A percentile compares a stretch with the other conserved stretches of the same genome.
These are phyloP conservation scores for Corvus moneduloides DNA, from an alignment of 2,113 vertebrate species.

Conservation along the genomic window DNA sequence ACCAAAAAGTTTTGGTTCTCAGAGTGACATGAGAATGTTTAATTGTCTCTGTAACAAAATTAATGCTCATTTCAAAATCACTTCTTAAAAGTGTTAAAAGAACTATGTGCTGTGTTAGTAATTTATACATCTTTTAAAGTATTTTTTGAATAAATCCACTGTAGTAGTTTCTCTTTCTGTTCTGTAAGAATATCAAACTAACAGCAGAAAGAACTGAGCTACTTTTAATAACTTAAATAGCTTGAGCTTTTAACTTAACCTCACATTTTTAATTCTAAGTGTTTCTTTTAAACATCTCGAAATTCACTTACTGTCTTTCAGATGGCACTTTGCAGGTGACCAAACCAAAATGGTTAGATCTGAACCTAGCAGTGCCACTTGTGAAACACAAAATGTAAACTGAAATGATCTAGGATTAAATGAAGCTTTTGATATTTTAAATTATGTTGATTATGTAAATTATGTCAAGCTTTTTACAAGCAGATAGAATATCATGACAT, in stretches of 20 bases:
- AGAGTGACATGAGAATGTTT: neutral
- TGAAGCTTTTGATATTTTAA: neutral
- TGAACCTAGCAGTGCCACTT: neutral
- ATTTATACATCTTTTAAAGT: neutral
- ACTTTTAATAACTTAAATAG: neutral
- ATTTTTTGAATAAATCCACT: neutral
- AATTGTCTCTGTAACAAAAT: neutral
- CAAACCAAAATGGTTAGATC: neutral
- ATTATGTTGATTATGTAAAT: neutral
- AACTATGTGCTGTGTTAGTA: neutral
- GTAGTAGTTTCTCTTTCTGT: neutral
- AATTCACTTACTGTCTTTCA: neutral
- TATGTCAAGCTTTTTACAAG: neutral
- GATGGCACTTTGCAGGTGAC: neutral
- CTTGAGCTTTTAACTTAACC: neutral
- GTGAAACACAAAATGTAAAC: neutral
- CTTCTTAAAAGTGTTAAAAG: neutral
- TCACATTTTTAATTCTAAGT: too few relatives aligned
- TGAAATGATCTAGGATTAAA: neutral
- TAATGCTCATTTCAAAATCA: neutral
- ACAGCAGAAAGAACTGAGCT: neutral
- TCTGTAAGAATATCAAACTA: neutral
- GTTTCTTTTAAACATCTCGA: neutral
- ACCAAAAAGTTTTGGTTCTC: neutral
- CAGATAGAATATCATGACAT: neutral